Conservation (phyloP, 2,797 vertebrate genomes). For the Lates japonicus region DNA sequence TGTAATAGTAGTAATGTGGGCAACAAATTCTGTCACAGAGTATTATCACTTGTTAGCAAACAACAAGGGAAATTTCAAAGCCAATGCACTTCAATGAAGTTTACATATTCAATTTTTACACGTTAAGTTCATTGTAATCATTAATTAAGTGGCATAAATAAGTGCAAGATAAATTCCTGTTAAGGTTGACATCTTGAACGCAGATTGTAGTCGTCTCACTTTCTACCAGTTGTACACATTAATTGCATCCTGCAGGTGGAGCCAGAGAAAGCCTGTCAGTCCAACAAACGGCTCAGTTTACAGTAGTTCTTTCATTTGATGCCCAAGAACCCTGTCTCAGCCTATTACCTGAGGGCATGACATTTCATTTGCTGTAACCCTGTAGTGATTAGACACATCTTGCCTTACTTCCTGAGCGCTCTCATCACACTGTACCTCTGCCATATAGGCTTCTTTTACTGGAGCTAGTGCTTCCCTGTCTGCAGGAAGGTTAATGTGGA, state of each 20-base stretch:
- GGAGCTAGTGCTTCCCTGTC: not conserved
- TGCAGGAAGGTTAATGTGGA: not conserved
- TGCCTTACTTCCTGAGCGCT: not conserved
- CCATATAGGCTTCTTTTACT: not conserved
- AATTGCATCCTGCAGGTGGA: slow-evolving; percentile 58
- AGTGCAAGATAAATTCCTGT: not conserved
- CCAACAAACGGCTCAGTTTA: not conserved
- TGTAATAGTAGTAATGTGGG: not conserved
- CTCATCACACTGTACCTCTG: not conserved
- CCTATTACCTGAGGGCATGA: too few species aligned
- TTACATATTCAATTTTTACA: too few species aligned
- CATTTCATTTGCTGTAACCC: not conserved
- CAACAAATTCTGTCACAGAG: not conserved
- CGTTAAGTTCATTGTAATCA: not conserved
- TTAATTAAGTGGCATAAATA: too few species aligned
- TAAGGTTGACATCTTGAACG: not conserved
- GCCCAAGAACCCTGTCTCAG: not conserved
- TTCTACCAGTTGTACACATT: not conserved
- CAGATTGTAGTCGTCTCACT: not conserved
- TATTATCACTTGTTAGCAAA: not conserved
- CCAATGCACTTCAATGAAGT: not conserved
- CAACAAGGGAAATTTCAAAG: not conserved
- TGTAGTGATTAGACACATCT: not conserved
- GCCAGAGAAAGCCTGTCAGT: slow-evolving; percentile 15
- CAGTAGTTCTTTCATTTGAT: not conserved